A percentile compares a stretch with the other conserved stretches of the same genome.
Conservation (phyloP, 2,888 invertebrate genomes). For the Mamestra brassicae region DNA sequence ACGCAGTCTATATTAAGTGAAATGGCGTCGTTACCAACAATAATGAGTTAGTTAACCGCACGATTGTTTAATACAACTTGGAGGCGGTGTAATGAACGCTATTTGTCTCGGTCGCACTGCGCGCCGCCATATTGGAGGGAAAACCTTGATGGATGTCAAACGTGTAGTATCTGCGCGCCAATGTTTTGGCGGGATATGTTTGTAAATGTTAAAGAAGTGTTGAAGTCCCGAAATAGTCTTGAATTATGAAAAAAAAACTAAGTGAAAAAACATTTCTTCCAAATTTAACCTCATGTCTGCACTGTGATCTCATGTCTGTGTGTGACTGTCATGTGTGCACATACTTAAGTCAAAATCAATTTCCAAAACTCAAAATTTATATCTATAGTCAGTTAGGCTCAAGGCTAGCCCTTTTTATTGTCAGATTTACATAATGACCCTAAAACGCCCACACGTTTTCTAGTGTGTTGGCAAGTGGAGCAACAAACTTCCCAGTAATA, state of each 20-base stretch:
- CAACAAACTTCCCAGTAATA: too few species aligned
- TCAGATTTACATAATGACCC: too few species aligned
- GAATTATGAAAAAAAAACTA: neutral
- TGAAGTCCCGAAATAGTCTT: neutral
- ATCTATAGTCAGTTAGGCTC: too few species aligned
- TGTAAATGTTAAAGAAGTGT: neutral
- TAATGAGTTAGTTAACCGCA: conserved; percentile 76
- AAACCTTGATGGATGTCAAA: conserved; percentile 57
- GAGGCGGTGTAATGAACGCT: conserved; percentile 65
- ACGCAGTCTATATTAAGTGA: conserved; percentile 71
- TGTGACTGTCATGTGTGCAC: too few species aligned
- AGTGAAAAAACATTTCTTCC: too few species aligned
- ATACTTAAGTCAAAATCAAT: too few species aligned
- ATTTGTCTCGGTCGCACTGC: conserved; percentile 66
- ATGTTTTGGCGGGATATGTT: conserved; percentile 11
- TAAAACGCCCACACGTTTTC: too few species aligned
- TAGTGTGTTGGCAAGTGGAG: too few species aligned
- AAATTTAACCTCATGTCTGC: too few species aligned
- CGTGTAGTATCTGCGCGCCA: conserved; percentile 5
- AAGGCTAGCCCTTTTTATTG: too few species aligned
- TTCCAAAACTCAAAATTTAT: too few species aligned
- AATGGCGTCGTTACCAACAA: conserved; percentile 74
- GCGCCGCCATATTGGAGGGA: conserved; percentile 63
- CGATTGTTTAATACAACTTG: conserved; percentile 73
- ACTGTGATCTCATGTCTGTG: too few species aligned